Evolutionary conservation across 1,140 invertebrate genomes (phyloP), one percentile per base, ranked within the genome.

Genomic region (Drosophila bocki): DNA sequence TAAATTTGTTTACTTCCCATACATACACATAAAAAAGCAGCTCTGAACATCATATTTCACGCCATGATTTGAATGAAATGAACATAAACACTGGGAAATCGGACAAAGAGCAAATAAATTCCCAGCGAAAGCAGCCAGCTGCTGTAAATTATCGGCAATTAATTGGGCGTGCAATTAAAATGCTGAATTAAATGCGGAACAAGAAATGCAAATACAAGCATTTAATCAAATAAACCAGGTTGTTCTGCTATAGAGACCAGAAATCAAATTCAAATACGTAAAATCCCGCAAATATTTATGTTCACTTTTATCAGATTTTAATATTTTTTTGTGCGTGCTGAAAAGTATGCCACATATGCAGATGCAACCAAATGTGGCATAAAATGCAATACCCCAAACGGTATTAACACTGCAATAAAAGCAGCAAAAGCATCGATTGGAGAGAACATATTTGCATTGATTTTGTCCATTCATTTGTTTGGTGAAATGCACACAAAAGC

Each of bases 91-190:
- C 42, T 22, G 45, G 19, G 37, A 42, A 54, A 51, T 63, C 58
- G 41, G 13, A 35, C 67, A 19, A 35, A 48, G 9, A 60, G 37
- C 44, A 59, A 75, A 81, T 54, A 67, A 75, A 71, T 76, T 48
- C 9, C 5, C 63, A 62, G 7, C 32, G 32, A 47, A 37, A 15
- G 33, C 33, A 37, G 59, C 67, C 67, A 76, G 81, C 65, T 85
- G 78, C 68, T 59, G 70, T 85, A 81, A 84, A 81, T 84, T 85
- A 85, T 77, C 37, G 26, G 19, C 67, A 72, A 85, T 74, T 84
- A 84, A 81, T 85, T 77, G 72, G 33, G 64, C 56, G 54, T 32
- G 41, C 68, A 50, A 51, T 64, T 60, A 57, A 53, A 77, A 72
- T 42, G 12, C n/a, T 41, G 57, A 57, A 50, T 47, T 45, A 74